phyloP scores from a whole-genome alignment of 30 jellyfish, hydroid and myxozoan species.

The Euphysa ruthae region DNA sequence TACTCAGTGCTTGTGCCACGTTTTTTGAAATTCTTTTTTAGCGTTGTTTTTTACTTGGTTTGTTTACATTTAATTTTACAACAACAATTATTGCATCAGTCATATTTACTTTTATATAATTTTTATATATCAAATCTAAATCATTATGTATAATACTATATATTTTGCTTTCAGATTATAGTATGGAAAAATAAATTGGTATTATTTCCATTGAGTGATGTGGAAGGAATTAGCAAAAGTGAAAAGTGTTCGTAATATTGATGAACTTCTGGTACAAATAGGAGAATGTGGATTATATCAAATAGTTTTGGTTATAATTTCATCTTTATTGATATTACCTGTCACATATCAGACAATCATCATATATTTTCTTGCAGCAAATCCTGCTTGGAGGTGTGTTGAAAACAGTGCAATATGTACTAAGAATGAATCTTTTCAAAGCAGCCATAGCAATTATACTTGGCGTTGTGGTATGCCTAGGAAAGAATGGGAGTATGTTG shows the following conservation, averaged over 20 bases:
- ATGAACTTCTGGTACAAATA: constrained; percentile 54
- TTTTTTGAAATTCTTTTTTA: too few species aligned
- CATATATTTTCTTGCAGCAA: constrained; percentile 65
- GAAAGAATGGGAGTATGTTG: constrained; percentile 55
- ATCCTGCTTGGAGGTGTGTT: constrained; percentile 90
- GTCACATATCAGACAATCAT: constrained; percentile 51
- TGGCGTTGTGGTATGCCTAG: constrained; percentile 51
- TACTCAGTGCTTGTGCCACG: too few species aligned
- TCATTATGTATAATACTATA: too few species aligned
- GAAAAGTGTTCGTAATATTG: constrained; percentile 22
- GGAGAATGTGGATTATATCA: constrained; percentile 93
- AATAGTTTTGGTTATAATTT: constrained; percentile 44
- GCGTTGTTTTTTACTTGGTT: too few species aligned
- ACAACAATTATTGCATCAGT: too few species aligned
- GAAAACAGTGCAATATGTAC: constrained; percentile 72
- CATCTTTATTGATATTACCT: constrained; percentile 64
- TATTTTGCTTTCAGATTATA: too few species aligned
- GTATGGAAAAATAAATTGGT: too few species aligned
- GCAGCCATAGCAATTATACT: not conserved
- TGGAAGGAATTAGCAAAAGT: not conserved
- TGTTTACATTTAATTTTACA: too few species aligned
- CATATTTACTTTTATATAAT: too few species aligned
- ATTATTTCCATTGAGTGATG: too few species aligned
- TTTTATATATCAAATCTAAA: too few species aligned
- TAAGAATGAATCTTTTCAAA: constrained; percentile 14